Conservation (phyloP, 2,797 vertebrate genomes). For the Antrozous pallidus region DNA sequence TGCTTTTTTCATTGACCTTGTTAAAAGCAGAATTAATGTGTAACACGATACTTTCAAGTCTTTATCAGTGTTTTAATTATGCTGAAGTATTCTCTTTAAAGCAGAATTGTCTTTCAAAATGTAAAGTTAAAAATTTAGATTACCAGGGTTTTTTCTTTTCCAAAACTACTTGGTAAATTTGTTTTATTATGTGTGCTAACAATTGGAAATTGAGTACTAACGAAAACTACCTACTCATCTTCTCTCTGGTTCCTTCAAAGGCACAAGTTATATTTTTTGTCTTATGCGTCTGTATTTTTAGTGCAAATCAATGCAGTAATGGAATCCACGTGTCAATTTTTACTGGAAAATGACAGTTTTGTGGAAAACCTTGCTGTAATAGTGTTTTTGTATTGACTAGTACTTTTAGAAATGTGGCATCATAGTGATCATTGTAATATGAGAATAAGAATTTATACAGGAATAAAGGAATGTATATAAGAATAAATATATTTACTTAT, state of each 20-base stretch:
- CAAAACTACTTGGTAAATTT: background rate
- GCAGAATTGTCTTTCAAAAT: background rate
- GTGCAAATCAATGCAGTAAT: background rate
- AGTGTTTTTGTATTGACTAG: background rate
- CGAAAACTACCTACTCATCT: background rate
- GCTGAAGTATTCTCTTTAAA: conserved; percentile 27
- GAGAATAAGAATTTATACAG: background rate
- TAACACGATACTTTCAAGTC: background rate
- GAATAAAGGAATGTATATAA: background rate
- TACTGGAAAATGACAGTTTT: background rate
- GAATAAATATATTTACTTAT: background rate
- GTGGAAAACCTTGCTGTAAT: background rate
- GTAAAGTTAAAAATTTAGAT: conserved; percentile 24
- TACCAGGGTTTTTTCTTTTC: background rate
- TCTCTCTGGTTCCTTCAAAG: conserved; percentile 10
- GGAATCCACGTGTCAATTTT: background rate
- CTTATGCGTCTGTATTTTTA: background rate
- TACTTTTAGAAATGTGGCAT: background rate
- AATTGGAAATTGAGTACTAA: background rate
- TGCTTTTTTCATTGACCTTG: background rate
- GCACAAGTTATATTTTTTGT: background rate
- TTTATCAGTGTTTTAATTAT: background rate
- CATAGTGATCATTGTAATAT: background rate
- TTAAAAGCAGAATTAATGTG: background rate
- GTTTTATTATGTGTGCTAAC: background rate